phyloP scores from a whole-genome alignment of 2,113 vertebrate genomes.

The Ptilorrhoa leucosticta region DNA sequence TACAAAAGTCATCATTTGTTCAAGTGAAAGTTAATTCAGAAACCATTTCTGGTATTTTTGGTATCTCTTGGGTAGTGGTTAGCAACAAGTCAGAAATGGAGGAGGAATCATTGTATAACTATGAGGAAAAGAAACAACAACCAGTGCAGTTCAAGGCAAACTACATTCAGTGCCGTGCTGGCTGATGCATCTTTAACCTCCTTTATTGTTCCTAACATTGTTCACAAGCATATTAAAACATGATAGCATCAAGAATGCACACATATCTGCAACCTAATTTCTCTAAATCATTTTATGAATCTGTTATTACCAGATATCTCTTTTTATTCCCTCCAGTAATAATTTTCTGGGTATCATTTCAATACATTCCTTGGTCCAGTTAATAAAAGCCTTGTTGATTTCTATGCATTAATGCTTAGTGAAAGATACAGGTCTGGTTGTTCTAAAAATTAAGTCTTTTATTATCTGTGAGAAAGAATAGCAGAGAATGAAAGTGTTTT shows the following conservation, averaged over 20 bases:
- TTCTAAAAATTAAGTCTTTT: background rate
- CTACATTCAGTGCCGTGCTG: rapidly evolving
- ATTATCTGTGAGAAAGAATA: background rate
- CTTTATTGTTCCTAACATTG: background rate
- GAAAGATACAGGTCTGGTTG: background rate
- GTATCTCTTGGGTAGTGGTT: background rate
- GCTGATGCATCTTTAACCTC: background rate
- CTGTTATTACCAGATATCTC: background rate
- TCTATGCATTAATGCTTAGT: background rate
- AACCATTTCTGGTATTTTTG: background rate
- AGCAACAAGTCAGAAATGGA: background rate
- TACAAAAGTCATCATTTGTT: background rate
- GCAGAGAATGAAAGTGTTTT: background rate
- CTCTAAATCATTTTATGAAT: background rate
- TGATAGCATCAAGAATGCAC: background rate
- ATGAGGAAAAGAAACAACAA: background rate
- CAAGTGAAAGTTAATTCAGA: background rate
- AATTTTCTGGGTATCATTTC: background rate
- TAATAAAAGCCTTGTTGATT: background rate
- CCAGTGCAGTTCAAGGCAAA: background rate
- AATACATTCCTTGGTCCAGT: background rate
- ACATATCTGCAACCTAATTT: background rate
- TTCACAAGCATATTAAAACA: background rate
- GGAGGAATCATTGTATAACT: background rate
- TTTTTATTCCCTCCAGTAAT: background rate